These are phyloP conservation scores for Mellivora capensis DNA, from an alignment of 2,113 vertebrate genomes.

Conservation along the genomic window DNA sequence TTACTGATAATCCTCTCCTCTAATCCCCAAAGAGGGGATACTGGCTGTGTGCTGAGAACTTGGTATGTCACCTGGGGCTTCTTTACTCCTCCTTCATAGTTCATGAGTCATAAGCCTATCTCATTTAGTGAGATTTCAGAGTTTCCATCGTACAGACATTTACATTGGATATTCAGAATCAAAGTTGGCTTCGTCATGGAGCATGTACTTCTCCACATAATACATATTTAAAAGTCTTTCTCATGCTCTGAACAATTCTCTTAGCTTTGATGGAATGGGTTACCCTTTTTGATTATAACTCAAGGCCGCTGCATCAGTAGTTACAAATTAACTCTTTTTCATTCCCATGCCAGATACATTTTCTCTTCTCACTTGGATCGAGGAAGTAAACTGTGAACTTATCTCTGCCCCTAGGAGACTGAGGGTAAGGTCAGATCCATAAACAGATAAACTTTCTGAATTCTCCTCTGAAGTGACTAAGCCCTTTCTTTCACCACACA, in stretches of 20 bases:
- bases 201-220: not conserved
- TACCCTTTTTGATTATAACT: not conserved
- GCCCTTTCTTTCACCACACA: not conserved
- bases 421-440: not conserved
- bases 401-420: not conserved
- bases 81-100: not conserved
- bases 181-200: not conserved
- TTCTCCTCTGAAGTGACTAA: not conserved
- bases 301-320: not conserved
- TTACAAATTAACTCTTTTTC: not conserved
- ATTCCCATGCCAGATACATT: not conserved
- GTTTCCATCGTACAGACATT: not conserved
- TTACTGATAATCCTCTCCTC: not conserved
- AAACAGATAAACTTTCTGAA: not conserved
- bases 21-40: accelerated
- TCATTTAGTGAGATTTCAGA: not conserved
- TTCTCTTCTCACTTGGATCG: not conserved
- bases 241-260: not conserved
- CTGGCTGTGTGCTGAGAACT: not conserved
- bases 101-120: not conserved
- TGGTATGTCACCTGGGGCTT: not conserved
- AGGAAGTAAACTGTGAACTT: not conserved
- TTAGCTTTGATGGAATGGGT: not conserved
- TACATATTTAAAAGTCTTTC: not conserved
- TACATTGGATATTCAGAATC: not conserved